phyloP scores from a whole-genome alignment of 2,888 invertebrate species.

The Malthinus seriepunctatus region DNA sequence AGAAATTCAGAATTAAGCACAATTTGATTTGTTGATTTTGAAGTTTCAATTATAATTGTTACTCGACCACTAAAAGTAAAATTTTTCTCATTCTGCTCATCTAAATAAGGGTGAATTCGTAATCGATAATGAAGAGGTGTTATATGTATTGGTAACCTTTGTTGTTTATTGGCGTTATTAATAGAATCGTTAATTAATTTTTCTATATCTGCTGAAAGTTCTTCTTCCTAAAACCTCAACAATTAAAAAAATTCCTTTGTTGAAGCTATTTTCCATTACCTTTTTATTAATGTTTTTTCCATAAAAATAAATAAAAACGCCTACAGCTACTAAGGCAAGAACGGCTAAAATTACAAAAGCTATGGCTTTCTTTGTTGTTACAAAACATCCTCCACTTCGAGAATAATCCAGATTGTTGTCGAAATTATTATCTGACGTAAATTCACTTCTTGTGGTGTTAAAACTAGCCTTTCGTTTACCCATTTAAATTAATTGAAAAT shows the following conservation, averaged over 20 bases:
- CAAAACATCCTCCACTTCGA: slow-evolving; percentile 64
- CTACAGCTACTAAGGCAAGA: slow-evolving; percentile 43
- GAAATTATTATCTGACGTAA: slow-evolving; percentile 61
- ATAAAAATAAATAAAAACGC: slow-evolving; percentile 49
- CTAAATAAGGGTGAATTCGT: slow-evolving; percentile 47
- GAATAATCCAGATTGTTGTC: slow-evolving; percentile 62
- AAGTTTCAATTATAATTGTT: slow-evolving; percentile 44
- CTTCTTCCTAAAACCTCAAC: slow-evolving; percentile 37
- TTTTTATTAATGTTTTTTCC: slow-evolving; percentile 38
- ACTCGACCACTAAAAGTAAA: slow-evolving; percentile 49
- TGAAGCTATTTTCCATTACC: not conserved
- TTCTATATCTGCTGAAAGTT: slow-evolving; percentile 46
- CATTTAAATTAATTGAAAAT: slow-evolving; percentile 12
- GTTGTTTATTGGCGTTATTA: slow-evolving; percentile 40
- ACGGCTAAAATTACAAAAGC: slow-evolving; percentile 53
- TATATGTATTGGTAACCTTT: slow-evolving; percentile 42
- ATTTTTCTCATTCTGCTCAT: slow-evolving; percentile 42
- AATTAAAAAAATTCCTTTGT: not conserved
- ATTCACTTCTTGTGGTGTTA: slow-evolving; percentile 61
- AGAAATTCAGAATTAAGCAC: slow-evolving; percentile 47
- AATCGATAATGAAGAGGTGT: slow-evolving; percentile 46
- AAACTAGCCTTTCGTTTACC: slow-evolving; percentile 34
- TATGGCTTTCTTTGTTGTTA: slow-evolving; percentile 62
- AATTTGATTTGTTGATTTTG: slow-evolving; percentile 44
- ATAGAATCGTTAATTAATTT: slow-evolving; percentile 47